Percentiles rank a stretch among this genome's conserved stretches.
Conservation (phyloP, 2,797 vertebrate species). For the Clamator glandarius region DNA sequence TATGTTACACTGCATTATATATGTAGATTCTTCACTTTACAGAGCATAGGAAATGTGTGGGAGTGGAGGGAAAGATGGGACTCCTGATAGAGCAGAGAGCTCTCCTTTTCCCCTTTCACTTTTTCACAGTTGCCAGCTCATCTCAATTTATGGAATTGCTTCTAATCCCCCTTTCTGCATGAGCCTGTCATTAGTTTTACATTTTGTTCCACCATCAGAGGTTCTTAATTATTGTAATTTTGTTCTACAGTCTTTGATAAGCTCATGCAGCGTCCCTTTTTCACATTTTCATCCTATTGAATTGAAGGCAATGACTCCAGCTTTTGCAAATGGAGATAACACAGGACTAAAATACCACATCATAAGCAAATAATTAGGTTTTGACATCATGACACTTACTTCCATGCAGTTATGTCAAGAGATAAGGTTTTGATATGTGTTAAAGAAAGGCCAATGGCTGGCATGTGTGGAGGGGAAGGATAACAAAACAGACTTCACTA, state of each 20-base stretch:
- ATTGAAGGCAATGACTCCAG: not conserved
- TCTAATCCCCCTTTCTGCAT: not conserved
- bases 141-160: not conserved
- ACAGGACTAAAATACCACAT: not conserved
- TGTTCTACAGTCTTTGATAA: not conserved
- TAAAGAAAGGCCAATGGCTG: not conserved
- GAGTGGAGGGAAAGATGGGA: not conserved
- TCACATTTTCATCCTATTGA: not conserved
- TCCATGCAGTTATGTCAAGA: not conserved
- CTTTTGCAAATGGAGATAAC: not conserved
- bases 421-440: not conserved
- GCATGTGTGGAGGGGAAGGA: fast-evolving
- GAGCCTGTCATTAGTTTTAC: not conserved
- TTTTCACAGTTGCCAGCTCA: not conserved
- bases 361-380: not conserved
- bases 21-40: not conserved
- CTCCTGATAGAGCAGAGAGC: not conserved
- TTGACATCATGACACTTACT: not conserved
- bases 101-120: not conserved
- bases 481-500: not conserved
- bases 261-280: not conserved
- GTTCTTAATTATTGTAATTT: slow-evolving; percentile 14
- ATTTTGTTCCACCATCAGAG: not conserved
- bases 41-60: not conserved
- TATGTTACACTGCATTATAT: not conserved